Conservation (phyloP, 2,888 invertebrate genomes). For the Synanthedon andrenaeformis region DNA sequence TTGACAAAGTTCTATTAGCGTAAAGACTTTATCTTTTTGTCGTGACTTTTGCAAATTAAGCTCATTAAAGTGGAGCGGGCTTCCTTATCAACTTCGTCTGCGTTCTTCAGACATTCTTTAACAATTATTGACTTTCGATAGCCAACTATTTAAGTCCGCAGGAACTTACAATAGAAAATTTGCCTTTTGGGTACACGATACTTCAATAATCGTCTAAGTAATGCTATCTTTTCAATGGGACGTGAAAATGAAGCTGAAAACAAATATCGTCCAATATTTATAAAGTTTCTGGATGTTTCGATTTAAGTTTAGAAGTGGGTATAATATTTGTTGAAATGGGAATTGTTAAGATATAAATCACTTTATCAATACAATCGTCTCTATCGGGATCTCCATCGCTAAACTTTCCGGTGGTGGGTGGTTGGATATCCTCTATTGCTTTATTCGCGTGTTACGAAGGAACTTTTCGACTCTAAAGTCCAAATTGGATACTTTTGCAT, state of each 20-base stretch:
- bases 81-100: constrained; percentile 19
- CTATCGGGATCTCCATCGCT: background rate
- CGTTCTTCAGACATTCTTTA: constrained; percentile 17
- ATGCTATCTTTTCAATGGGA: no score
- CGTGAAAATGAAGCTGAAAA: no score
- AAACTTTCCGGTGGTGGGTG: background rate
- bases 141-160: no score
- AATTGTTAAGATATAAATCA: no score
- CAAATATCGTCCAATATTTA: no score
- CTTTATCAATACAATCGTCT: background rate
- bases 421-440: background rate
- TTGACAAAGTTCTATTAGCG: constrained; percentile 33
- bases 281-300: no score
- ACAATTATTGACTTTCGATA: background rate
- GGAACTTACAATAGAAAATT: no score
- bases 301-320: no score
- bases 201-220: no score
- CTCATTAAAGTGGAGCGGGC: constrained; percentile 35
- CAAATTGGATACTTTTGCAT: constrained; percentile 4
- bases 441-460: background rate
- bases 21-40: constrained; percentile 26
- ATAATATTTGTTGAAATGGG: no score
- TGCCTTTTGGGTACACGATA: no score
- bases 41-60: constrained; percentile 56
- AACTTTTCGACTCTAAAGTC: background rate